Conservation (phyloP, 2,888 invertebrate genomes). For the Tenthredo amoena region DNA sequence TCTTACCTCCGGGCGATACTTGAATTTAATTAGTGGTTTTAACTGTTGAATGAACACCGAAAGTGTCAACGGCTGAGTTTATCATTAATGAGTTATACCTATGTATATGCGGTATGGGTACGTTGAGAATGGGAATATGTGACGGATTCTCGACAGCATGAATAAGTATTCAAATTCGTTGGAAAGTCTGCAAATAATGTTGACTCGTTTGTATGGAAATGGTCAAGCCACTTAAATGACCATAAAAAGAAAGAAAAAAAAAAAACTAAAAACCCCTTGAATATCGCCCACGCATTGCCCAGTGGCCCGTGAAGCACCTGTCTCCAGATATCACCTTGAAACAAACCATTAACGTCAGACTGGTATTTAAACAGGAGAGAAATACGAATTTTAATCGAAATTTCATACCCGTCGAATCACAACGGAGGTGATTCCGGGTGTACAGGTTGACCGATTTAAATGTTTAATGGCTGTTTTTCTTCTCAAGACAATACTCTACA, state of each 20-base stretch:
- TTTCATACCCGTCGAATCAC: no score
- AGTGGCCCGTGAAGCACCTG: neutral
- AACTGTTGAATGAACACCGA: neutral
- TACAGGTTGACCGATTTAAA: no score
- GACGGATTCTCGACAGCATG: neutral
- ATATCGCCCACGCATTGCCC: constrained; percentile 20
- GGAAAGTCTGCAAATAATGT: neutral
- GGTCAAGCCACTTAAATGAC: neutral
- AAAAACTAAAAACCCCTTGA: neutral
- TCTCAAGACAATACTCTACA: no score
- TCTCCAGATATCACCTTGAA: neutral
- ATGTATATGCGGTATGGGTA: neutral
- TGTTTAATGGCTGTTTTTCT: no score
- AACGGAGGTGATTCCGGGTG: no score
- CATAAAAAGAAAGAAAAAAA: neutral
- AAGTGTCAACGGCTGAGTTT: constrained; percentile 1
- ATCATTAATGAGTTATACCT: neutral
- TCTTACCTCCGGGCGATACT: neutral
- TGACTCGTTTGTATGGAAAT: neutral
- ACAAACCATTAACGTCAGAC: neutral
- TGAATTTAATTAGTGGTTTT: neutral
- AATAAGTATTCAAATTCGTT: neutral
- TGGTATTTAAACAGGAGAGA: neutral
- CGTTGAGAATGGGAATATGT: neutral
- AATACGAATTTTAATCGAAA: neutral